phyloP scores from a whole-genome alignment of 2,797 vertebrate genomes.

The Periparus ater region DNA sequence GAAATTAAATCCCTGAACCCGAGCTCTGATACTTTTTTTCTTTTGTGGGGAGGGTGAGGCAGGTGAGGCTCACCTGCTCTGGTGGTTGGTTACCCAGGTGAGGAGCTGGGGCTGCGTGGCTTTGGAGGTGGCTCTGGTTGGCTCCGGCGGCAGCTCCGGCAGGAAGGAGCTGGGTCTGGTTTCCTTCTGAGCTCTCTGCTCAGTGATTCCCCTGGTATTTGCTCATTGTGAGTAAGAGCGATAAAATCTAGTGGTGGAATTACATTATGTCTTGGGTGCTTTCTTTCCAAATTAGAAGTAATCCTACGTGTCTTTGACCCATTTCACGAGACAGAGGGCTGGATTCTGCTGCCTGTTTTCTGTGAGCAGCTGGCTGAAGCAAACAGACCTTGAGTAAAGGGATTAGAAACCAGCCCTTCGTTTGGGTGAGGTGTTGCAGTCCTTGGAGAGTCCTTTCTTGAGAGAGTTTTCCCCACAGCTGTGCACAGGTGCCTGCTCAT shows the following conservation, averaged over 20 bases:
- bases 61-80: conserved; percentile 1
- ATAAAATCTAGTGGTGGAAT: conserved; percentile 33
- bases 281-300: conserved; percentile 6
- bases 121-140: not conserved
- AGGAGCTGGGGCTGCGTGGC: not conserved
- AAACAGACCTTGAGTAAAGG: not conserved
- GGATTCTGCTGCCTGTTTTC: not conserved
- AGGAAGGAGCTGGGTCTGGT: not conserved
- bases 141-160: accelerated
- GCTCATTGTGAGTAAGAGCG: not conserved
- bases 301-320: not conserved
- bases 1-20: not conserved
- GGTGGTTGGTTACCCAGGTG: not conserved
- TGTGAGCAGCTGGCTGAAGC: not conserved
- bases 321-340: not conserved
- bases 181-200: not conserved
- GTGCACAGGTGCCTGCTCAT: not conserved
- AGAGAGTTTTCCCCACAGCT: not conserved
- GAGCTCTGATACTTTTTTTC: not conserved
- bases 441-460: not conserved
- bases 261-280: not conserved
- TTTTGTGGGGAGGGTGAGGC: not conserved
- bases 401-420: not conserved
- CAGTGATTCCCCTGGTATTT: not conserved
- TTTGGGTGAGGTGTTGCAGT: not conserved